Base-by-base conservation (phyloP, 1,140 invertebrate species). In the Penaeus japonicus region DNA sequence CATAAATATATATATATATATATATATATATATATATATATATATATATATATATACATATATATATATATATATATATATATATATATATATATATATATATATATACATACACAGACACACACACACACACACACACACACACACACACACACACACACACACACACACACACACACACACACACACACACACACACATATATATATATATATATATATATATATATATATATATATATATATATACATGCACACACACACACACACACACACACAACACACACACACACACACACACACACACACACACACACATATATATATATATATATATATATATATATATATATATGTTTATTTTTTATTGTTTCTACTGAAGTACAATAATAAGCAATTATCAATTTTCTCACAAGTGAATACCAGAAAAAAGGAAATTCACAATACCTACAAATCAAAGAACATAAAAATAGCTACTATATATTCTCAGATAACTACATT, bases 1-100 rank as follows among this genome's bases (percentile, higher is more conserved):
- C 27, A 65, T 65, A 65, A n/a, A 65, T 65, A 65, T 65, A 65
- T 65, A 65, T 65, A 65, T 65, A 65, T 65, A 65, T 65, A 65
- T 65, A 17, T 65, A 24, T 4, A 17, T 65, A 24, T 65, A 2
- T 65, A 65, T 15, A 65, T 15, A 65, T 15, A 65, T 15, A 65
- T 15, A 65, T 15, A 65, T 15, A 65, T 15, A 65, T 15, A 65
- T 15, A 65, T 15, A 65, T 15, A 65, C 59, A 65, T 15, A 65
- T 15, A 65, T 15, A 65, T 15, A 65, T 65, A 65, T 65, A 65
- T 65, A 65, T 65, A 65, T 65, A 65, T 65, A 65, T 65, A 65
- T 65, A 65, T 65, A 65, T 65, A 65, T 65, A 65, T 65, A 65
- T 65, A 65, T 65, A 65, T 65, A 65, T 65, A 65, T 65, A 65